Evolutionary conservation across 1,140 invertebrate genomes (phyloP).

Genomic region (Archivesica marissinica): DNA sequence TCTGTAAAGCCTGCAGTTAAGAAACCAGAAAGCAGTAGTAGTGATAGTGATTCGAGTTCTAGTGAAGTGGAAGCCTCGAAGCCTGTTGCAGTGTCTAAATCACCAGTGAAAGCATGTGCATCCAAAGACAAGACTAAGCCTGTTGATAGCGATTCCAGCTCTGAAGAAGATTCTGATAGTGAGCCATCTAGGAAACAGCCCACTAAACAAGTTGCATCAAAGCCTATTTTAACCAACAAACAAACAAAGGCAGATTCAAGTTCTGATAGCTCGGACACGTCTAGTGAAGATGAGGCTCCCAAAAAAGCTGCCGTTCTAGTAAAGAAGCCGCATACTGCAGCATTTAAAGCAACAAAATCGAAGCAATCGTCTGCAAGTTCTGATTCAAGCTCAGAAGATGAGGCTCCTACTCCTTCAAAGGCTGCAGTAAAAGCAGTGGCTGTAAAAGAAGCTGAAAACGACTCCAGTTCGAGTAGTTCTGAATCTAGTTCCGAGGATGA

Average conservation of each 20-base stretch:
- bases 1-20: constrained; percentile 32
- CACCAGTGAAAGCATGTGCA: background rate
- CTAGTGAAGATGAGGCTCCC: constrained; percentile 41
- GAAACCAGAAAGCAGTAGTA: constrained; percentile 35
- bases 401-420: background rate
- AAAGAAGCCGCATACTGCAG: constrained; percentile 27
- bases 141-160: constrained; percentile 56
- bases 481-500: constrained; percentile 65
- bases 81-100: constrained; percentile 15
- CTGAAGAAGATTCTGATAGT: constrained; percentile 62
- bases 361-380: no score
- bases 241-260: background rate
- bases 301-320: background rate
- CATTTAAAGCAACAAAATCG: background rate
- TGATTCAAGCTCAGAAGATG: no score
- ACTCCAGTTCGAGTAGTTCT: constrained; percentile 51
- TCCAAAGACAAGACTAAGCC: constrained; percentile 7
- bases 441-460: background rate
- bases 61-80: constrained; percentile 56
- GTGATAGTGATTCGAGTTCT: constrained; percentile 58
- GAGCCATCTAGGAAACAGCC: no score
- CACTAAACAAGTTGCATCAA: constrained; percentile 40
- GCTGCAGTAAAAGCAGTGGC: background rate
- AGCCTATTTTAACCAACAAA: background rate
- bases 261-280: background rate